A percentile compares a stretch with the other conserved stretches of the same genome.
Evolutionary conservation across 2,888 invertebrate species (phyloP).

Genomic region (Catocala fraxini): DNA sequence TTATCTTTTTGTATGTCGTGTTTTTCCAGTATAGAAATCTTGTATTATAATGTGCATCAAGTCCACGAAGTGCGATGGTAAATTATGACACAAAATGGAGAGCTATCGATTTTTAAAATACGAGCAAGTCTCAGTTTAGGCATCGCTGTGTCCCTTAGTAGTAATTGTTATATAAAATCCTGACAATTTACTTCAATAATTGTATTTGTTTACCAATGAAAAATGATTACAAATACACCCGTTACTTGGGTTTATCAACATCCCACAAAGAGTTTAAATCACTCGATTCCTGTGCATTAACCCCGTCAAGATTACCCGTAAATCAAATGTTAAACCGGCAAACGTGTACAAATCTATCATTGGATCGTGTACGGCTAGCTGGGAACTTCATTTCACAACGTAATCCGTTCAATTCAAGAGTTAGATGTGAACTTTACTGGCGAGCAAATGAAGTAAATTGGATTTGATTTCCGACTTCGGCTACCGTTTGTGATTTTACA

Average conservation of each 20-base stretch:
- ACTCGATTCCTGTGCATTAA: slow-evolving; percentile 42
- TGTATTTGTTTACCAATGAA: too few relatives aligned
- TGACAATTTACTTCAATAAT: too few relatives aligned
- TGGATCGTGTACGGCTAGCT: slow-evolving; percentile 48
- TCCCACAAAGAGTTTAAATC: slow-evolving; percentile 36
- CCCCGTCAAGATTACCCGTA: slow-evolving; percentile 47
- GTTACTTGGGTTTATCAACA: slow-evolving; percentile 14
- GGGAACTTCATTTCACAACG: slow-evolving; percentile 70
- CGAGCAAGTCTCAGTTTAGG: too few relatives aligned
- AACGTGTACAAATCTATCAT: slow-evolving; percentile 57
- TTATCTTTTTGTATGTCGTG: too few relatives aligned
- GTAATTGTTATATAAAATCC: too few relatives aligned
- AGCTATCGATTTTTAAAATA: too few relatives aligned
- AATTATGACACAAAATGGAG: too few relatives aligned
- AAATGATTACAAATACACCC: not conserved
- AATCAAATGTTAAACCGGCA: slow-evolving; percentile 54
- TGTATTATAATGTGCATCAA: too few relatives aligned
- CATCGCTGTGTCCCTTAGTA: too few relatives aligned
- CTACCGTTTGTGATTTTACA: slow-evolving; percentile 75
- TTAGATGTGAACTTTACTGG: slow-evolving; percentile 81
- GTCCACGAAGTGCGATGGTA: too few relatives aligned
- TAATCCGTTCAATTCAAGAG: slow-evolving; percentile 81
- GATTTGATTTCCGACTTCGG: slow-evolving; percentile 81
- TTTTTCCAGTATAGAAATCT: too few relatives aligned
- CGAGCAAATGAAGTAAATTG: slow-evolving; percentile 84